Conservation (phyloP, 2,888 invertebrate species). For the Torymus aiolomorphi region DNA sequence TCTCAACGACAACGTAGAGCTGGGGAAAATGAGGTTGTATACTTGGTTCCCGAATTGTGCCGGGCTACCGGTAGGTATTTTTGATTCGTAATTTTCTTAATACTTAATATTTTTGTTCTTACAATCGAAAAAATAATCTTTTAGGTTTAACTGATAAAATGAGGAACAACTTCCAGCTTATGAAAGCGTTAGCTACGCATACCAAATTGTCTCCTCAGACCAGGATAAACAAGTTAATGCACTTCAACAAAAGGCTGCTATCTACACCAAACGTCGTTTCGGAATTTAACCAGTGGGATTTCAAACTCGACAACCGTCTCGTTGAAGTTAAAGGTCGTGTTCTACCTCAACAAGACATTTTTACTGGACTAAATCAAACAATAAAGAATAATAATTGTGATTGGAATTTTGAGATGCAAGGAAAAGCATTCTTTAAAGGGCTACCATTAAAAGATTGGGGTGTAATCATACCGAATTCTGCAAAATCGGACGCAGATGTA, state of each 20-base stretch:
- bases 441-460: slow-evolving; percentile 73
- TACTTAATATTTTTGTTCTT: background rate
- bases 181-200: slow-evolving; percentile 83
- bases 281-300: slow-evolving; percentile 84
- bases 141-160: slow-evolving; percentile 80
- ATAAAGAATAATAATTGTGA: slow-evolving; percentile 81
- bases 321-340: slow-evolving; percentile 82
- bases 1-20: slow-evolving; percentile 84
- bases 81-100: background rate
- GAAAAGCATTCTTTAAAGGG: slow-evolving; percentile 73
- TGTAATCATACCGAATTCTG: slow-evolving; percentile 70
- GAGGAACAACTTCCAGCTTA: slow-evolving; percentile 80
- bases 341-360: slow-evolving; percentile 80
- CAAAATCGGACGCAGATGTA: slow-evolving; percentile 65
- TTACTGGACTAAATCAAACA: slow-evolving; percentile 74
- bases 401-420: slow-evolving; percentile 84
- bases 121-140: background rate
- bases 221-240: slow-evolving; percentile 81
- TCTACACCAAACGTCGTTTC: slow-evolving; percentile 74
- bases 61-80: slow-evolving; percentile 82
- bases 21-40: slow-evolving; percentile 81
- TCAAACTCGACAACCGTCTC: slow-evolving; percentile 80
- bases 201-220: slow-evolving; percentile 84
- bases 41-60: slow-evolving; percentile 89
- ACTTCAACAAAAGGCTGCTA: slow-evolving; percentile 79